Percentiles rank a stretch among this genome's conserved stretches.
Evolutionary conservation across 2,888 invertebrate genomes (phyloP).

Genomic region (Tryphoninae sp.): DNA sequence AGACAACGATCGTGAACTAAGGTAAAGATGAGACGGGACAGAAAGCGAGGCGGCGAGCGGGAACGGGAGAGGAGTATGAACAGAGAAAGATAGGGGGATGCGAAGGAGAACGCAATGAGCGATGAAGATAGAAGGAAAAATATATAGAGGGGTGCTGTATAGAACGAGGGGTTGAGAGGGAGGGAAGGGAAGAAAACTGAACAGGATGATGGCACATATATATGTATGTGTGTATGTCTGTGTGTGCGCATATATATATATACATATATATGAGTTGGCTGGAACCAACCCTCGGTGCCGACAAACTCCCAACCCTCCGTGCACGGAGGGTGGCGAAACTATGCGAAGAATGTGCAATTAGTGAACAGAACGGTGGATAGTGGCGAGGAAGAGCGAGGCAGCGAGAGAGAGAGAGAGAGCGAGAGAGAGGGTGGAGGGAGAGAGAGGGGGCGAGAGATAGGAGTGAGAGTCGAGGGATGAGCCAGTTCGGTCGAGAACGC

Average conservation of each 20-base stretch:
- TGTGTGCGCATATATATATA: conserved; percentile 18
- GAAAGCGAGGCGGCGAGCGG: conserved; percentile 49
- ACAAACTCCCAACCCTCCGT: conserved; percentile 72
- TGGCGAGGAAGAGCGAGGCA: conserved; percentile 77
- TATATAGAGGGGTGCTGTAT: conserved; percentile 60
- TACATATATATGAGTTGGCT: conserved; percentile 60
- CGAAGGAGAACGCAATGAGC: conserved; percentile 39
- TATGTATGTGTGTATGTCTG: conserved; percentile 5
- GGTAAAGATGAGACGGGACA: conserved; percentile 40
- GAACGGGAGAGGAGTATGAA: conserved; percentile 36
- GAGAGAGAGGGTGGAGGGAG: conserved; percentile 83
- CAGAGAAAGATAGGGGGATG: conserved; percentile 61
- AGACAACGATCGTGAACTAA: conserved; percentile 58
- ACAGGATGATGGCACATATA: conserved; percentile 64
- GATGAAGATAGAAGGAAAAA: conserved; percentile 66
- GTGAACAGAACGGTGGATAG: conserved; percentile 88
- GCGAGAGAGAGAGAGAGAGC: conserved; percentile 84
- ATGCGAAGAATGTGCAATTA: conserved; percentile 99
- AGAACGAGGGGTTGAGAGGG: conserved; percentile 49
- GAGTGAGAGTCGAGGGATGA: conserved; percentile 52
- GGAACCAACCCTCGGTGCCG: conserved; percentile 64
- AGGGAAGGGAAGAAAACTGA: conserved; percentile 63
- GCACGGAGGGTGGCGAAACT: conserved; percentile 87
- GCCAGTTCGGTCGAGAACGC: conserved; percentile 62
- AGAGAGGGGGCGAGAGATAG: conserved; percentile 79